These are phyloP conservation scores for Periophthalmodon schlosseri DNA, from an alignment of 2,113 vertebrate species.

Conservation along the genomic window DNA sequence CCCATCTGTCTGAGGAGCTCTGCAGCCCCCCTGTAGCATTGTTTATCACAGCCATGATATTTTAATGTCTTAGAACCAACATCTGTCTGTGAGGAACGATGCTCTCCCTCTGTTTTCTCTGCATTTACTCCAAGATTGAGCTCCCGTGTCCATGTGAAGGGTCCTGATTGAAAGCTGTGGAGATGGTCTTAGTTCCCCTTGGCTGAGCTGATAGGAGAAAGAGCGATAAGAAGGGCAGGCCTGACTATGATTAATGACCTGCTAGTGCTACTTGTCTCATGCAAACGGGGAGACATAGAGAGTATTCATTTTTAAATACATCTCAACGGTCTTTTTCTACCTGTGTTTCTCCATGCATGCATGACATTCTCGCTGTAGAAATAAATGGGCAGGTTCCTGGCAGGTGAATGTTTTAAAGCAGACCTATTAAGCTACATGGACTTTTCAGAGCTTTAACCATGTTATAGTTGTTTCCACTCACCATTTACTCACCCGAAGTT, in stretches of 20 bases:
- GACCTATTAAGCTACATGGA: too few species aligned
- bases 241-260: slow-evolving; percentile 63
- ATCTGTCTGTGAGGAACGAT: slow-evolving; percentile 26
- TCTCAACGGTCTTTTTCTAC: slow-evolving; percentile 35
- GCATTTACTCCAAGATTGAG: slow-evolving; percentile 38
- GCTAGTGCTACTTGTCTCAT: slow-evolving; percentile 31
- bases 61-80: slow-evolving; percentile 17
- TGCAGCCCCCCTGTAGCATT: slow-evolving; percentile 9
- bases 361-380: slow-evolving; percentile 28
- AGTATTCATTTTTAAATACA: slow-evolving; percentile 40
- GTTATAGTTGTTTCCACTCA: too few species aligned
- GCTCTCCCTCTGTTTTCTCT: slow-evolving; percentile 10
- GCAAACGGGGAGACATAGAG: slow-evolving; percentile 34
- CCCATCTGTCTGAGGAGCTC: slow-evolving; percentile 32
- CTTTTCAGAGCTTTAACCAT: too few species aligned
- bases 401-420: slow-evolving; percentile 26
- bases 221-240: slow-evolving; percentile 50
- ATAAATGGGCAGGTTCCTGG: slow-evolving; percentile 42
- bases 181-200: slow-evolving; percentile 58
- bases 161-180: slow-evolving; percentile 56
- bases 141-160: slow-evolving; percentile 37
- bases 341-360: slow-evolving; percentile 24
- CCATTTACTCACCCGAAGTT: too few species aligned
- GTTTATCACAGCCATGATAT: slow-evolving; percentile 26
- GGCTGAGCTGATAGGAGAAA: slow-evolving; percentile 48